Percentiles rank a stretch among this genome's conserved stretches.
Conservation (phyloP, 2,797 vertebrate genomes). For the Mus spretus region DNA sequence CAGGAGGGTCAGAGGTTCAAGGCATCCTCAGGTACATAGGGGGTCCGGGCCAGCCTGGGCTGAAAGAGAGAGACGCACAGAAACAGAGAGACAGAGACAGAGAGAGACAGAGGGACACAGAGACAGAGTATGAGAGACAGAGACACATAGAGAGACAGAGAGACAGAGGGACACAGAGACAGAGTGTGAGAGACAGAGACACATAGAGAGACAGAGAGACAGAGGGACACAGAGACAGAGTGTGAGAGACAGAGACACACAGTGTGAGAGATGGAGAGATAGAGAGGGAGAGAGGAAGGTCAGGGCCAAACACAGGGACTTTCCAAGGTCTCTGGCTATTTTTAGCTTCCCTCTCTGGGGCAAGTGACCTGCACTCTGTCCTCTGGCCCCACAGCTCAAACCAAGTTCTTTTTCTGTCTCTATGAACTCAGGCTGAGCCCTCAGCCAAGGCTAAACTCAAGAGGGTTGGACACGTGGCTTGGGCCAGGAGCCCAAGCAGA, state of each 20-base stretch:
- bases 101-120: too few species aligned
- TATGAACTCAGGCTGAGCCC: conserved; percentile 70
- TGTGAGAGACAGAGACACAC: neutral
- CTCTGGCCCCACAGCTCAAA: neutral
- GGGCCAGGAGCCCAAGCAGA: conserved; percentile 66
- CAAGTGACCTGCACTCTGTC: conserved; percentile 63
- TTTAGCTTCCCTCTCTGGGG: conserved; percentile 67
- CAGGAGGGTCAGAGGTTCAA: neutral
- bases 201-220: neutral
- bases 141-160: neutral
- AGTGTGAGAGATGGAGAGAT: neutral
- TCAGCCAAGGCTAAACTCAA: conserved; percentile 64
- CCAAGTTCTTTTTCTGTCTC: conserved; percentile 78
- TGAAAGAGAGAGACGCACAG: neutral
- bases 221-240: neutral
- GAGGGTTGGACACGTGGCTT: conserved; percentile 55
- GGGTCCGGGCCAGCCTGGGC: neutral
- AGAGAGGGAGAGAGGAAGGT: neutral
- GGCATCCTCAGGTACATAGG: neutral
- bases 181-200: neutral
- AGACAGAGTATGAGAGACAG: too few species aligned
- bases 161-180: too few species aligned
- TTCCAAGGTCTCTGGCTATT: conserved; percentile 62
- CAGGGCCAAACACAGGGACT: conserved; percentile 58
- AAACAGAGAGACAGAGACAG: too few species aligned